phyloP scores from a whole-genome alignment of 2,888 invertebrate species.

The Timandra comae region DNA sequence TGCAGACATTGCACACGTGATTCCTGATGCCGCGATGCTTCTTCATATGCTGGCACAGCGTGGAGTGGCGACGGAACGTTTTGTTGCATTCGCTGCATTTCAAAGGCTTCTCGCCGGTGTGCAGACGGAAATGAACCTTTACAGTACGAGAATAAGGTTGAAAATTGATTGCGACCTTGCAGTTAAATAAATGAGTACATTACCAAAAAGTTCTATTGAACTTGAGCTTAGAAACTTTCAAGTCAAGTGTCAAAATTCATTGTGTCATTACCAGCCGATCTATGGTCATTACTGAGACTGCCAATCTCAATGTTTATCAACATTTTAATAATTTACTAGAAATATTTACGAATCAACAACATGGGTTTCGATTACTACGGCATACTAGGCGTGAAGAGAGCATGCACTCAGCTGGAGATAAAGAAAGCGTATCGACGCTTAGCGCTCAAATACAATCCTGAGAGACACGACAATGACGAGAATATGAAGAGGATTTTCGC shows the following conservation, averaged over 20 bases:
- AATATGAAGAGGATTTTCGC: constrained; percentile 74
- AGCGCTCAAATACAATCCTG: constrained; percentile 78
- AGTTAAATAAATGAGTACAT: too few species aligned
- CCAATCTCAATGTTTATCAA: too few species aligned
- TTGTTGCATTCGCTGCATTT: constrained; percentile 70
- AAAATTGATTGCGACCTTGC: too few species aligned
- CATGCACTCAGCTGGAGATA: constrained; percentile 81
- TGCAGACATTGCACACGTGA: constrained; percentile 64
- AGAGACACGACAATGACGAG: constrained; percentile 65
- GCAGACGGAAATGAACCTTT: constrained; percentile 70
- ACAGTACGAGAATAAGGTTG: too few species aligned
- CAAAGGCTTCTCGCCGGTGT: constrained; percentile 71
- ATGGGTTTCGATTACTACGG: constrained; percentile 88
- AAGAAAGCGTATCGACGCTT: constrained; percentile 80
- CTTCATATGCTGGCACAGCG: constrained; percentile 73
- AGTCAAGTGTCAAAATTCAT: too few species aligned
- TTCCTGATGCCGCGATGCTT: constrained; percentile 71
- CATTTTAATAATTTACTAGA: too few species aligned
- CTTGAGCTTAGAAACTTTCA: too few species aligned
- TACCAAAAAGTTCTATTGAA: too few species aligned
- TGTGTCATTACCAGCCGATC: too few species aligned
- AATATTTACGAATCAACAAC: too few species aligned
- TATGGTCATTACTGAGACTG: too few species aligned
- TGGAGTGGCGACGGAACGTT: constrained; percentile 70
- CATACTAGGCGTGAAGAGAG: constrained; percentile 81